Evolutionary conservation across 2,888 invertebrate species (phyloP).

Genomic region (Drosophila macrospina): DNA sequence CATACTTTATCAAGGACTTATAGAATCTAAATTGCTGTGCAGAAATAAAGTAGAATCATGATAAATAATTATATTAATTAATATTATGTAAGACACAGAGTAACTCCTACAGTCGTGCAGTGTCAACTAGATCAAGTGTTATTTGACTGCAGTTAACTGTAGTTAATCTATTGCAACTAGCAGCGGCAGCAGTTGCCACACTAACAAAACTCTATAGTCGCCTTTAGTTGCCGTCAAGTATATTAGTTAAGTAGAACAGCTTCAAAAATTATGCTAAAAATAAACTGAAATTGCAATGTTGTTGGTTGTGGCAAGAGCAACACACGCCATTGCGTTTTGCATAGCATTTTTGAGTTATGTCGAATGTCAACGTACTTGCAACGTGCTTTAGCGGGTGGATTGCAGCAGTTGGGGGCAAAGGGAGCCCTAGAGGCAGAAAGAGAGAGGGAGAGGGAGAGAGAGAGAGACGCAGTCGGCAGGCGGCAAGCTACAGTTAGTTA

Average conservation of each 20-base stretch:
- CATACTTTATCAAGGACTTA: too few relatives aligned
- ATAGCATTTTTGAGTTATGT: constrained; percentile 76
- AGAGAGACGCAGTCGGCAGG: constrained; percentile 1
- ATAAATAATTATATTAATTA: background rate
- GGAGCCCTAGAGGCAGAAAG: background rate
- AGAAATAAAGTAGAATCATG: background rate
- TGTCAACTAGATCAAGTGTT: background rate
- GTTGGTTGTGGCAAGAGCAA: constrained; percentile 16
- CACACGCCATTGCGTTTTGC: constrained; percentile 76
- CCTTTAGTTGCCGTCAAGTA: background rate
- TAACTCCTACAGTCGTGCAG: background rate
- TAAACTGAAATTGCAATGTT: constrained; percentile 43
- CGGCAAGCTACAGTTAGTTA: constrained; percentile 49
- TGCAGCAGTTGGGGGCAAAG: background rate
- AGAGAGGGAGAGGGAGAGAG: background rate
- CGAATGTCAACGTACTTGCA: constrained; percentile 78
- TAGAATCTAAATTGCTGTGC: too few relatives aligned
- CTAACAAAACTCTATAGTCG: background rate
- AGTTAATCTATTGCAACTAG: background rate
- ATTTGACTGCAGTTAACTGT: background rate
- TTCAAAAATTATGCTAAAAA: constrained; percentile 30
- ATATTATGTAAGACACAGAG: background rate
- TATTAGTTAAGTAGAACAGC: constrained; percentile 16
- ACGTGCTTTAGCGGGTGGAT: constrained; percentile 35
- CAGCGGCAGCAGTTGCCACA: too few relatives aligned